A percentile compares a stretch with the other conserved stretches of the same genome.
Evolutionary conservation across 2,797 vertebrate genomes (phyloP).

Genomic region (Thalassophryne amazonica): DNA sequence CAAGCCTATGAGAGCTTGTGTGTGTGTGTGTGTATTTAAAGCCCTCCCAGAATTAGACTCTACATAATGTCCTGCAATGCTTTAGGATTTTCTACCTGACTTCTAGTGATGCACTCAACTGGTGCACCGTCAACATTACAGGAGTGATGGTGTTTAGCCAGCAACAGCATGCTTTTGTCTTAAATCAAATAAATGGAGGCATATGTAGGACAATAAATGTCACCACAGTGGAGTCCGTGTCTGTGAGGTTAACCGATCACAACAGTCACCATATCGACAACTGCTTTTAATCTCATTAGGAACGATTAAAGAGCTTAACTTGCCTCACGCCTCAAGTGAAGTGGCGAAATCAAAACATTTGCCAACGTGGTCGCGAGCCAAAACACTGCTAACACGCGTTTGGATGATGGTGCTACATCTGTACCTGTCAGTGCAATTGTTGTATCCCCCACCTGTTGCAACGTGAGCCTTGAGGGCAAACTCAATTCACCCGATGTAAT

Average conservation of each 20-base stretch:
- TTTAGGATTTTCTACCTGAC: constrained; percentile 47
- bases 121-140: constrained; percentile 57
- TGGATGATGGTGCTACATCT: too few relatives aligned
- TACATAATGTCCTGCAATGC: too few relatives aligned
- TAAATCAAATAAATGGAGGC: constrained; percentile 9
- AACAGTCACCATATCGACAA: constrained; percentile 61
- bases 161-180: constrained; percentile 54
- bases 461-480: constrained; percentile 14
- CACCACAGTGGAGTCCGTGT: constrained; percentile 1
- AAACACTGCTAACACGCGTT: too few relatives aligned
- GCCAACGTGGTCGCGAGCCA: constrained; percentile 1
- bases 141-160: constrained; percentile 59
- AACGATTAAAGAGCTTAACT: constrained; percentile 61
- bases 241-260: constrained; percentile 51
- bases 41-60: too few relatives aligned
- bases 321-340: constrained; percentile 42
- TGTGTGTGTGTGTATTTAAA: too few relatives aligned
- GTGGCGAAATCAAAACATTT: constrained; percentile 50
- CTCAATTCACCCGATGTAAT: constrained; percentile 24
- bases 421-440: too few relatives aligned
- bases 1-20: too few relatives aligned
- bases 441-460: constrained; percentile 26
- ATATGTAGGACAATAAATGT: not conserved
- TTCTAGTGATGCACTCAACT: constrained; percentile 53
- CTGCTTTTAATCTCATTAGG: constrained; percentile 70